Conservation (phyloP, 2,888 invertebrate species). For the Nudaria mundana region DNA sequence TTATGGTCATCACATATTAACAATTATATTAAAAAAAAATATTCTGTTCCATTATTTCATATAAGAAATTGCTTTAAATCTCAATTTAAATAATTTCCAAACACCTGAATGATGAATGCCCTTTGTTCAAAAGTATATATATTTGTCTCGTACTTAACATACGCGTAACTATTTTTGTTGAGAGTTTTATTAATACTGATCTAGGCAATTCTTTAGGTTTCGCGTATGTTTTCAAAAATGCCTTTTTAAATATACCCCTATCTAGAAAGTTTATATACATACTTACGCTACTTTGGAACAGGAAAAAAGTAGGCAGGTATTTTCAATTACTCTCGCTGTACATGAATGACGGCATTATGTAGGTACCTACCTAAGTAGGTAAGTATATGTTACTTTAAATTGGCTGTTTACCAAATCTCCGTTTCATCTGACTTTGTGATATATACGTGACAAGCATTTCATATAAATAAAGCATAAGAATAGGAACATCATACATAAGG, state of each 20-base stretch:
- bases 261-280: constrained; percentile 37
- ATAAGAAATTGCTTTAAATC: too few relatives aligned
- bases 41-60: too few relatives aligned
- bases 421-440: constrained; percentile 40
- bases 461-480: neutral
- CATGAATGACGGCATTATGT: constrained; percentile 17
- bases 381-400: constrained; percentile 33
- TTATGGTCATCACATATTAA: too few relatives aligned
- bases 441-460: constrained; percentile 42
- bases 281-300: constrained; percentile 26
- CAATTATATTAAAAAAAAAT: too few relatives aligned
- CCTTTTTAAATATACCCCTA: constrained; percentile 32
- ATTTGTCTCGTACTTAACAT: too few relatives aligned
- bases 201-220: constrained; percentile 6
- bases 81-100: too few relatives aligned
- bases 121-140: too few relatives aligned
- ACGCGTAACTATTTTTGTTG: too few relatives aligned
- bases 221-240: constrained; percentile 16
- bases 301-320: constrained; percentile 33
- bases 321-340: constrained; percentile 16
- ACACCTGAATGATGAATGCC: too few relatives aligned
- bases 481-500: neutral
- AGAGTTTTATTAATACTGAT: too few relatives aligned
- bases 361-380: constrained; percentile 9
- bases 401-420: constrained; percentile 31